Conservation (phyloP, 2,888 invertebrate genomes). For the Stenurella melanura region DNA sequence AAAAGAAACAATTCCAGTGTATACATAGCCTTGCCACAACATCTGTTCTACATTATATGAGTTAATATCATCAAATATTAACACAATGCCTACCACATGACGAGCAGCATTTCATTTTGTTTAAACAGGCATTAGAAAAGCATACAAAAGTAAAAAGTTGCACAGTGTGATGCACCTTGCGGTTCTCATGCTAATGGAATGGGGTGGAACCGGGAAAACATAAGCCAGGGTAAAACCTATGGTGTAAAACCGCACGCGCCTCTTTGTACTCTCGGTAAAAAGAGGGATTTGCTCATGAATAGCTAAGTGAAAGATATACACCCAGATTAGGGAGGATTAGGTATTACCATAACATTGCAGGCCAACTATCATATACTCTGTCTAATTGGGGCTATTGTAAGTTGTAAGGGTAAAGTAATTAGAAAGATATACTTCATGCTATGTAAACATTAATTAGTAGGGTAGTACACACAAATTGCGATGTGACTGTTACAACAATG, state of each 20-base stretch:
- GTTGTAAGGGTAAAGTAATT: slow-evolving; percentile 45
- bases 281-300: slow-evolving; percentile 68
- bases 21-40: slow-evolving; percentile 3
- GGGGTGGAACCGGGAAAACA: slow-evolving; percentile 55
- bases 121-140: slow-evolving; percentile 44
- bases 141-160: slow-evolving; percentile 51
- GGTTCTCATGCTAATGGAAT: slow-evolving; percentile 65
- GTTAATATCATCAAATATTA: slow-evolving; percentile 48
- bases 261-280: slow-evolving; percentile 61
- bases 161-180: slow-evolving; percentile 61
- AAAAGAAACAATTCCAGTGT: slow-evolving; percentile 12
- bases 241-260: slow-evolving; percentile 67
- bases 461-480: background rate
- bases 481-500: background rate
- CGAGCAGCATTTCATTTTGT: slow-evolving; percentile 42
- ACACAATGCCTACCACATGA: slow-evolving; percentile 49
- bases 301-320: slow-evolving; percentile 70
- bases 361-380: slow-evolving; percentile 46
- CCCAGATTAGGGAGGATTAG: slow-evolving; percentile 67
- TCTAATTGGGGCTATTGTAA: slow-evolving; percentile 54
- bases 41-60: slow-evolving; percentile 36
- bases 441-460: slow-evolving; percentile 41
- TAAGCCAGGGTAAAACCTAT: slow-evolving; percentile 47
- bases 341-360: slow-evolving; percentile 65
- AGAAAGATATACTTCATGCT: slow-evolving; percentile 24